Percentiles rank a stretch among this genome's conserved stretches.
These are phyloP conservation scores for Nymphalis c-album DNA, from an alignment of 2,888 invertebrate species.

Conservation along the genomic window DNA sequence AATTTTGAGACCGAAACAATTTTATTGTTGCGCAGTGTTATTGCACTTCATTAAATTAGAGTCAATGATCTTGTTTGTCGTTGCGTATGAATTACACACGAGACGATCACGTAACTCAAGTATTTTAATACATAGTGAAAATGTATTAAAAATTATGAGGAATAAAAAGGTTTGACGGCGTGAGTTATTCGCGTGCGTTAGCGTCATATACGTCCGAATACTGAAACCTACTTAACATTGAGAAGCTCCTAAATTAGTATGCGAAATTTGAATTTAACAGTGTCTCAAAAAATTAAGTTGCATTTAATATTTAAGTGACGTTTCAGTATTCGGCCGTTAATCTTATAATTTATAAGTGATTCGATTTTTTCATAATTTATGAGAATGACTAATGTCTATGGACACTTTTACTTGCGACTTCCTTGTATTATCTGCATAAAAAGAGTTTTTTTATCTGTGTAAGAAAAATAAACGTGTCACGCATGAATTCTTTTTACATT, in stretches of 20 bases:
- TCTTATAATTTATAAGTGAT: neutral
- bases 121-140: slow-evolving; percentile 4
- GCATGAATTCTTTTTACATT: too few species aligned
- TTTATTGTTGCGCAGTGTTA: neutral
- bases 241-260: too few species aligned
- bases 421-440: neutral
- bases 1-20: too few species aligned
- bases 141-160: neutral
- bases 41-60: neutral
- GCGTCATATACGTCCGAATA: too few species aligned
- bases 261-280: too few species aligned
- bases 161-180: slow-evolving; percentile 1
- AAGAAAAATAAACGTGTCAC: too few species aligned
- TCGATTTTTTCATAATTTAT: neutral
- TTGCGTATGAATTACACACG: neutral
- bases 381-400: neutral
- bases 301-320: too few species aligned
- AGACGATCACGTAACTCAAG: slow-evolving; percentile 17
- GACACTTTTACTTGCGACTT: slow-evolving; percentile 1
- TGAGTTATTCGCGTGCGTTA: slow-evolving; percentile 4
- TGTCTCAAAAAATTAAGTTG: too few species aligned
- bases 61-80: slow-evolving; percentile 8
- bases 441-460: too few species aligned
- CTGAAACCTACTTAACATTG: too few species aligned
- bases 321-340: too few species aligned